phyloP scores from a whole-genome alignment of 2,888 invertebrate genomes.

The Polymixis flavicincta region DNA sequence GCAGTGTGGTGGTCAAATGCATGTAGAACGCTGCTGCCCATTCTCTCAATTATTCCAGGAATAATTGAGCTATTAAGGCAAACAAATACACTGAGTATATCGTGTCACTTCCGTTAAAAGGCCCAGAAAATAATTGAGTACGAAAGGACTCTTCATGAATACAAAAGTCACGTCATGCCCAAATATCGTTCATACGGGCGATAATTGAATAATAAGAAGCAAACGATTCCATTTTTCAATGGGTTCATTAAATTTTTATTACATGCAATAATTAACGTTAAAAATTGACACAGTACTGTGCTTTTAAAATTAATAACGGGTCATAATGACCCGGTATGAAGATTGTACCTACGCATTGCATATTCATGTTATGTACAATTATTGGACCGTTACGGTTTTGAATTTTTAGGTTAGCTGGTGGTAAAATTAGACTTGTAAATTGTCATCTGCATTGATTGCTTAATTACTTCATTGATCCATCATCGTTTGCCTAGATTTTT shows the following conservation, averaged over 20 bases:
- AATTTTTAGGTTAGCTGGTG: slow-evolving; percentile 31
- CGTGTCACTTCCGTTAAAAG: not conserved
- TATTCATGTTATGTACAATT: slow-evolving; percentile 36
- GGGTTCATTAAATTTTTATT: slow-evolving; percentile 78
- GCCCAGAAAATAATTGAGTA: slow-evolving; percentile 15
- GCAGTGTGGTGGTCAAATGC: no score
- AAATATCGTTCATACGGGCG: slow-evolving; percentile 70
- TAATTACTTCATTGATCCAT: not conserved
- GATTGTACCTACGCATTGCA: slow-evolving; percentile 24
- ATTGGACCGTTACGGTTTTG: slow-evolving; percentile 25
- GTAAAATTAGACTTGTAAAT: not conserved
- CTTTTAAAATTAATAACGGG: slow-evolving; percentile 56
- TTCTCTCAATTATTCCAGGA: not conserved
- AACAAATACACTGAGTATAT: not conserved
- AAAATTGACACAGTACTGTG: slow-evolving; percentile 53
- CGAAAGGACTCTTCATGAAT: slow-evolving; percentile 24
- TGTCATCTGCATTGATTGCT: slow-evolving; percentile 11
- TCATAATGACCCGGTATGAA: slow-evolving; percentile 57
- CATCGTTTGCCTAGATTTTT: not conserved
- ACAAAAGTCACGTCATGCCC: slow-evolving; percentile 38
- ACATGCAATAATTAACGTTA: slow-evolving; percentile 66
- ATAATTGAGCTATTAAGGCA: not conserved
- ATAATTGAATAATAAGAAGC: slow-evolving; percentile 79
- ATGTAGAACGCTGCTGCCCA: no score
- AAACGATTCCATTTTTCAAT: slow-evolving; percentile 76